Evolutionary conservation across 1,140 invertebrate genomes (phyloP), one percentile per base, ranked within the genome.

Genomic region (Habropoda laboriosa): DNA sequence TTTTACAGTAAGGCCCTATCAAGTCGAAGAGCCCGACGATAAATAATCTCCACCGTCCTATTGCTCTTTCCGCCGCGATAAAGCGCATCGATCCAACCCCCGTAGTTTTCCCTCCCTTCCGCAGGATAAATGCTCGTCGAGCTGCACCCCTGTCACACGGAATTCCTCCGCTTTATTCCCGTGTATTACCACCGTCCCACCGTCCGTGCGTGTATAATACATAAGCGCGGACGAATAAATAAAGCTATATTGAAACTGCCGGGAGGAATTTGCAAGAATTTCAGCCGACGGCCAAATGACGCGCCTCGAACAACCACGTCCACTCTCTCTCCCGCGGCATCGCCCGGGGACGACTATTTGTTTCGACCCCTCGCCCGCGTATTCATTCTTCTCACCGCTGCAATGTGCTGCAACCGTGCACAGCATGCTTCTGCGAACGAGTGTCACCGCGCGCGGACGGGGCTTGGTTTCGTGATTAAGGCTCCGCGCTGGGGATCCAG

Each of bases 181-280:
- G 21, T n/a, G 10, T 21, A 24, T 53, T 7, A 3, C 1, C 51
- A 24, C 16, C 51, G 51, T 53, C n/a, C 16, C n/a, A n/a, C 51
- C 18, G 8, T 2, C 51, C 51, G 35, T 47, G 30, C 73, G n/a
- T n/a, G n/a, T n/a, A n/a, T n/a, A n/a, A 51, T 49, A n/a, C 61
- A 45, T 40, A 47, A 53, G 42, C 58, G 27, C 4, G 27, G 49
- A 45, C 58, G 78, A 71, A 79, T 79, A 80, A 83, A 85, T 75
- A 81, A 80, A 80, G 68, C 64, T 75, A 85, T 84, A 86, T 79
- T 35, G 16, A 70, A 63, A 30, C 60, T 12, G 53, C 58, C 30
- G 55, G 66, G 81, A 82, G n/a, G n/a, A n/a, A n/a, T n/a, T 79
- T 82, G 77, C 82, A 80, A 87, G 82, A 87, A 87, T 87, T 85